Conservation (phyloP, 2,888 invertebrate species). For the Spodoptera littoralis region DNA sequence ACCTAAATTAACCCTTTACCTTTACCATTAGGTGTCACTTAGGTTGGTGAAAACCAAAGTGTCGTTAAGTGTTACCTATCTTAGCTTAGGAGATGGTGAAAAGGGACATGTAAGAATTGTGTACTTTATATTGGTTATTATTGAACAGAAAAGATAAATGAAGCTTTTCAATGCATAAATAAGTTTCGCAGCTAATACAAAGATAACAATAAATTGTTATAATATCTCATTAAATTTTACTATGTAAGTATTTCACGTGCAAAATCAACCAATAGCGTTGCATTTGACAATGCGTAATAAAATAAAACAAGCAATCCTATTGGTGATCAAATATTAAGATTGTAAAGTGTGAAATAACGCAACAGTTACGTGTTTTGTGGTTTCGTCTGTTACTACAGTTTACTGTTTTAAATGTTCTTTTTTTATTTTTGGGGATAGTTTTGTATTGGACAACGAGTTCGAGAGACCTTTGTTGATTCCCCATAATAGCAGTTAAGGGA, state of each 20-base stretch:
- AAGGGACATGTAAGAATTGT: too few relatives aligned
- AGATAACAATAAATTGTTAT: background rate
- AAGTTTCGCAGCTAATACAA: background rate
- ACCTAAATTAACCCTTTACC: too few relatives aligned
- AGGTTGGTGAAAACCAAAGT: too few relatives aligned
- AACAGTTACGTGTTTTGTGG: constrained; percentile 37
- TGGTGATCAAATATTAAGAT: constrained; percentile 40
- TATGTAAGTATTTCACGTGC: constrained; percentile 27
- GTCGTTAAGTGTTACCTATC: too few relatives aligned
- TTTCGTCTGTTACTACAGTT: constrained; percentile 31
- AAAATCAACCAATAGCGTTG: constrained; percentile 6
- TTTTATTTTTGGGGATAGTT: background rate
- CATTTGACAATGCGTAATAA: constrained; percentile 18
- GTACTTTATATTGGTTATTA: background rate
- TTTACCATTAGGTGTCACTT: too few relatives aligned
- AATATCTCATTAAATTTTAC: constrained; percentile 16
- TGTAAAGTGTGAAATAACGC: constrained; percentile 32
- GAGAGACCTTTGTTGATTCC: constrained; percentile 1
- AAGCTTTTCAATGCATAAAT: too few relatives aligned
- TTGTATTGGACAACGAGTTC: background rate
- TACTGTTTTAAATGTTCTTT: constrained; percentile 25
- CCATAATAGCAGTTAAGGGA: too few relatives aligned
- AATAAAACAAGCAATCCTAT: constrained; percentile 36
- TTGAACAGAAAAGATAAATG: background rate
- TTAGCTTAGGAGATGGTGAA: too few relatives aligned